phyloP scores from a whole-genome alignment of 2,113 vertebrate species.

The Mobula hypostoma region DNA sequence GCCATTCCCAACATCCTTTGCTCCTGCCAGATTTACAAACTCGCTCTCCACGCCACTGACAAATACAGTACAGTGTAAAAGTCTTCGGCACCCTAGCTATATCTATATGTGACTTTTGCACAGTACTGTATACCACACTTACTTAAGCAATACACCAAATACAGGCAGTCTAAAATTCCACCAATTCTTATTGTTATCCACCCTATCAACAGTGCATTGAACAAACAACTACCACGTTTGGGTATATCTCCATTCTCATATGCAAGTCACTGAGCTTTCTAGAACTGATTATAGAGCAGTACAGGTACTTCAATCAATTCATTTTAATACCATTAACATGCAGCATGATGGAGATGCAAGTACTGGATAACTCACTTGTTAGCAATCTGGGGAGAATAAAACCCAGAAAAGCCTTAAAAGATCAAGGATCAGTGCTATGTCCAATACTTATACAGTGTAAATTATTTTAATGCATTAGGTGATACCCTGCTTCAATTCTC shows the following conservation, averaged over 20 bases:
- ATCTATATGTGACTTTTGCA: too few species aligned
- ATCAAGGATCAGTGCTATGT: neutral
- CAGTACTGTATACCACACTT: neutral
- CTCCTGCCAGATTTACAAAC: too few species aligned
- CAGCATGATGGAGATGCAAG: neutral
- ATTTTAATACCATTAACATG: neutral
- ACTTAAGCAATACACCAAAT: neutral
- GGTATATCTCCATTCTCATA: neutral
- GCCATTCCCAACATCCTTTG: too few species aligned
- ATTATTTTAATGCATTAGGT: neutral
- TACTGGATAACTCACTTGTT: neutral
- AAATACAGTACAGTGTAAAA: too few species aligned
- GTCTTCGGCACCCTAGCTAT: too few species aligned
- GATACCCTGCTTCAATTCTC: neutral
- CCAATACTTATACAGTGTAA: neutral
- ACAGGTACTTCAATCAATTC: neutral
- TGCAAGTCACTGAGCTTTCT: neutral
- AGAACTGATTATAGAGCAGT: neutral
- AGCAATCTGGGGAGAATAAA: neutral
- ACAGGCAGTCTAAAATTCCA: neutral
- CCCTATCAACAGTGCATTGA: neutral
- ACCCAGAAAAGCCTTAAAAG: neutral
- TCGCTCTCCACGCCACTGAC: too few species aligned
- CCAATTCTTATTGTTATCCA: too few species aligned
- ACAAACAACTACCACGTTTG: neutral